Conservation (phyloP, 1,140 invertebrate genomes). For the Eriocheir sinensis region DNA sequence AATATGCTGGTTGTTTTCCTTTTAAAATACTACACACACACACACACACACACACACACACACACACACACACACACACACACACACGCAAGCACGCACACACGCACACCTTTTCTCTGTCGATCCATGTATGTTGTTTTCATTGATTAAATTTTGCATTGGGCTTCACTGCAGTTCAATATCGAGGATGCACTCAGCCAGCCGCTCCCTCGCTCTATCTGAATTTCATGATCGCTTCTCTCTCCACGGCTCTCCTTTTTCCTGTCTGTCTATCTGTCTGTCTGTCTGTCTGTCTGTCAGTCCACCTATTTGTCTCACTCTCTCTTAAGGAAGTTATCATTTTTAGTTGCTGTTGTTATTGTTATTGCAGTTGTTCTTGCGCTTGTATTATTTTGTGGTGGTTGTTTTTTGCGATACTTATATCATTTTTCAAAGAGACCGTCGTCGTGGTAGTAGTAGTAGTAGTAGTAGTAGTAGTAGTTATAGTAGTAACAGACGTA, state of each 20-base stretch:
- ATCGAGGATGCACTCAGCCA: slow-evolving; percentile 28
- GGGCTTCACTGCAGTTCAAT: not conserved
- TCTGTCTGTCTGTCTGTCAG: too few species aligned
- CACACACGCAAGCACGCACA: slow-evolving; percentile 29
- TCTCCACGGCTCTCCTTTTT: not conserved
- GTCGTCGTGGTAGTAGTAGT: too few species aligned
- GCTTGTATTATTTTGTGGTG: too few species aligned
- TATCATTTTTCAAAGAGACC: too few species aligned
- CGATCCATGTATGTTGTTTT: not conserved
- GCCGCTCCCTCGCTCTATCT: not conserved
- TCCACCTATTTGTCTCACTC: too few species aligned
- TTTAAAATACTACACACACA: not conserved
- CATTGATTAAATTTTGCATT: slow-evolving; percentile 39
- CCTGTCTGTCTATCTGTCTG: not conserved
- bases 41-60: slow-evolving; percentile 27
- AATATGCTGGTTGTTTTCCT: too few species aligned
- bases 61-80: slow-evolving; percentile 37
- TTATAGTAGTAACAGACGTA: too few species aligned
- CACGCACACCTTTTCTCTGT: not conserved
- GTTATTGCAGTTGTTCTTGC: too few species aligned
- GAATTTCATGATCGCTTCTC: slow-evolving; percentile 34
- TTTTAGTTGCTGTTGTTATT: too few species aligned
- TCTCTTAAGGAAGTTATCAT: too few species aligned
- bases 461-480: too few species aligned
- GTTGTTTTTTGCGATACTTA: too few species aligned